Conservation (phyloP, 1,140 invertebrate genomes). For the Hyles euphorbiae region DNA sequence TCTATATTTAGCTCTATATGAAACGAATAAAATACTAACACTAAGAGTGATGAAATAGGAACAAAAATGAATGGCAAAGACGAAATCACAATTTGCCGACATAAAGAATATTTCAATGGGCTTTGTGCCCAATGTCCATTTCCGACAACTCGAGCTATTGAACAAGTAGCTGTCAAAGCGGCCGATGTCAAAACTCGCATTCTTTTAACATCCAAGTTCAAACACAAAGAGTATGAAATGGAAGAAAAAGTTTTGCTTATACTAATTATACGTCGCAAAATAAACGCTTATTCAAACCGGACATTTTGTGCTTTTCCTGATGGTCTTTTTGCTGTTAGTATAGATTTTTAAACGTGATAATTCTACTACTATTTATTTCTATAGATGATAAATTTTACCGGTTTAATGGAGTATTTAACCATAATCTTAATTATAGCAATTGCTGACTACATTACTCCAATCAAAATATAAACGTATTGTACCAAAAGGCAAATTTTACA, state of each 20-base stretch:
- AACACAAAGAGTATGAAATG: not conserved
- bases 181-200: slow-evolving; percentile 48
- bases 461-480: too few species aligned
- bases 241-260: not conserved
- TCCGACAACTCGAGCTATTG: slow-evolving; percentile 60
- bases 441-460: too few species aligned
- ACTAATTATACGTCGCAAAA: not conserved
- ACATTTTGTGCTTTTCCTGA: too few species aligned
- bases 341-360: too few species aligned
- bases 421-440: too few species aligned
- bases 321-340: too few species aligned
- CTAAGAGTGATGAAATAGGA: not conserved
- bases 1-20: too few species aligned
- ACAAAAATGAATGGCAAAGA: slow-evolving; percentile 29
- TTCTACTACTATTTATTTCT: too few species aligned
- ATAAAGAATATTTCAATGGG: slow-evolving; percentile 41
- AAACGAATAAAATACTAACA: too few species aligned
- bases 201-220: slow-evolving; percentile 20
- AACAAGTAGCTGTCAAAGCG: slow-evolving; percentile 56
- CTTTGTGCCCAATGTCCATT: slow-evolving; percentile 62
- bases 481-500: too few species aligned
- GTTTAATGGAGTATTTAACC: too few species aligned
- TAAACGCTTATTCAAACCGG: not conserved
- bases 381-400: too few species aligned
- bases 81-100: slow-evolving; percentile 55